Evolutionary conservation across 1,140 invertebrate genomes (phyloP).

Genomic region (Delia radicum): DNA sequence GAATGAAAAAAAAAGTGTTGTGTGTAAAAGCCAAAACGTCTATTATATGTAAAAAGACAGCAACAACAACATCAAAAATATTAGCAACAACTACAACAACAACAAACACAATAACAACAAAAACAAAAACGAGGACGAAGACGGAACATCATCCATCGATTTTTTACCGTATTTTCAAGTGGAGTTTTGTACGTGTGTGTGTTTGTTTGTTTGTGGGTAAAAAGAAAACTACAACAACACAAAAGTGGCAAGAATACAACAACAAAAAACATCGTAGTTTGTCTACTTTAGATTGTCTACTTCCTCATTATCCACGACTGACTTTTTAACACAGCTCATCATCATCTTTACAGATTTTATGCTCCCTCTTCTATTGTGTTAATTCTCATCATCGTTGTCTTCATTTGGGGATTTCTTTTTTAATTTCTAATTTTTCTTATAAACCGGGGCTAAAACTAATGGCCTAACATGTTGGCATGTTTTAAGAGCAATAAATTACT

Average conservation of each 20-base stretch:
- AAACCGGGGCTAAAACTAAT: not conserved
- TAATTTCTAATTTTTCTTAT: not conserved
- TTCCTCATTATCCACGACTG: not conserved
- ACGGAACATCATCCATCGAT: slow-evolving; percentile 5
- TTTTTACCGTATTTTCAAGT: slow-evolving; percentile 13
- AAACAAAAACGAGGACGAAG: not conserved
- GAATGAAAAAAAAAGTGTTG: not conserved
- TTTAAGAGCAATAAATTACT: slow-evolving; percentile 13
- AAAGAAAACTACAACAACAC: not conserved
- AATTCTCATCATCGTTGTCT: not conserved
- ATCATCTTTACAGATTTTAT: no score
- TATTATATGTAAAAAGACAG: no score
- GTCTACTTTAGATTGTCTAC: slow-evolving; percentile 15
- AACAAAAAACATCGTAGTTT: not conserved
- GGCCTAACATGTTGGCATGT: slow-evolving; percentile 16
- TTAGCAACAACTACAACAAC: slow-evolving; percentile 6
- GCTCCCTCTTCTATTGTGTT: not conserved
- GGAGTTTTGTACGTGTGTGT: slow-evolving; percentile 5
- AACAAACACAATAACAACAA: not conserved
- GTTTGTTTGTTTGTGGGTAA: no score
- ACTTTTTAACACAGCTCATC: not conserved
- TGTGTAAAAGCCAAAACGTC: no score
- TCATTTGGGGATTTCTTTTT: not conserved
- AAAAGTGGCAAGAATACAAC: not conserved
- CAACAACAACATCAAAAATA: not conserved